phyloP scores from a whole-genome alignment of 2,797 vertebrate genomes.

The Hoplostethus atlanticus region DNA sequence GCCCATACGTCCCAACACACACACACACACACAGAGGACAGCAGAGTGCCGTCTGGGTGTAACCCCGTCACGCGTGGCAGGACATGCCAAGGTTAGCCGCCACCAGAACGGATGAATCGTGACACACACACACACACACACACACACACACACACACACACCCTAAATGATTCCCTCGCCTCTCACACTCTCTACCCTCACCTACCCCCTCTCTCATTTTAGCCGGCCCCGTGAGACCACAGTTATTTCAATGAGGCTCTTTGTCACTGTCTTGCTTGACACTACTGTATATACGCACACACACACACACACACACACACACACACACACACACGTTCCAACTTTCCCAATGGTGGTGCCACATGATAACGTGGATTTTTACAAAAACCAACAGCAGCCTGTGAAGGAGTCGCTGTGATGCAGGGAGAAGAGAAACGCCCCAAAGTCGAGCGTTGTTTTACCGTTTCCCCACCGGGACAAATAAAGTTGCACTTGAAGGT shows the following conservation, averaged over 20 bases:
- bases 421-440: slow-evolving; percentile 32
- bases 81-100: slow-evolving; percentile 99
- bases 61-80: slow-evolving; percentile 99
- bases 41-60: slow-evolving; percentile 93
- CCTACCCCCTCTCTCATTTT: slow-evolving; percentile 76
- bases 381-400: too few relatives aligned
- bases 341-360: too few relatives aligned
- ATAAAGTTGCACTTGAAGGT: slow-evolving; percentile 71
- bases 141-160: not conserved
- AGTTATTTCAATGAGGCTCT: slow-evolving; percentile 82
- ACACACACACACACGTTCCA: slow-evolving; percentile 11
- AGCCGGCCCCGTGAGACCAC: slow-evolving; percentile 68
- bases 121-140: slow-evolving; percentile 14
- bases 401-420: not conserved
- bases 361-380: too few relatives aligned
- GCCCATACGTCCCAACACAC: too few relatives aligned
- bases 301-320: slow-evolving; percentile 1
- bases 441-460: slow-evolving; percentile 71
- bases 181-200: slow-evolving; percentile 66
- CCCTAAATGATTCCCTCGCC: slow-evolving; percentile 77
- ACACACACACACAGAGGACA: slow-evolving; percentile 73
- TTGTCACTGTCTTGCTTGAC: slow-evolving; percentile 77
- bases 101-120: slow-evolving; percentile 90
- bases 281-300: slow-evolving; percentile 44
- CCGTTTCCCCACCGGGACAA: slow-evolving; percentile 56